Conservation (phyloP, 1,140 invertebrate genomes). For the Hestina assimilis region DNA sequence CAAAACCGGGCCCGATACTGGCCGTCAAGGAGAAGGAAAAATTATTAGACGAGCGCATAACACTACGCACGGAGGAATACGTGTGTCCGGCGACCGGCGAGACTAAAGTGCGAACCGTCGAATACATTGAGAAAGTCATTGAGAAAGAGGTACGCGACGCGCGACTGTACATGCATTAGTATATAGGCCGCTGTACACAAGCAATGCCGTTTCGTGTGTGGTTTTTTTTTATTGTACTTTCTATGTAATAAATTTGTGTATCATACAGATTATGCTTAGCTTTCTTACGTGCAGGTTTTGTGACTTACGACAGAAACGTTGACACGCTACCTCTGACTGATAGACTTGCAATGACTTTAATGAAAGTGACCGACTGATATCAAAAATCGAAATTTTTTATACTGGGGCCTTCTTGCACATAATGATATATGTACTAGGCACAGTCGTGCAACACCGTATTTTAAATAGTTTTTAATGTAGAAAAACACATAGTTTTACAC, state of each 20-base stretch:
- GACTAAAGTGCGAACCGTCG: constrained; percentile 91
- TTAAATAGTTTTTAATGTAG: constrained; percentile 23
- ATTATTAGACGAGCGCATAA: constrained; percentile 92
- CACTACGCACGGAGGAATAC: constrained; percentile 91
- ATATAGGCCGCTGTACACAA: constrained; percentile 64
- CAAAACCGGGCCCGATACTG: constrained; percentile 87
- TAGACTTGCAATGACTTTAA: not conserved
- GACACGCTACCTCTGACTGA: constrained; percentile 6
- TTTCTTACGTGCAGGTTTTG: constrained; percentile 53
- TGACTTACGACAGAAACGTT: constrained; percentile 9
- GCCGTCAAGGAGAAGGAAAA: constrained; percentile 93
- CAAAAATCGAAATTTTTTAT: constrained; percentile 6
- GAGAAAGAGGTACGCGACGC: constrained; percentile 91
- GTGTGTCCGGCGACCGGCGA: constrained; percentile 90
- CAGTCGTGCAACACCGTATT: constrained; percentile 31
- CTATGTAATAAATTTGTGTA: constrained; percentile 46
- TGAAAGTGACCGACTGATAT: constrained; percentile 18
- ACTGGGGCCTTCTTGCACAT: constrained; percentile 28
- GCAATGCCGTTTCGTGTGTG: constrained; percentile 70
- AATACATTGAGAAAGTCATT: constrained; percentile 96
- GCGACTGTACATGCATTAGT: constrained; percentile 16
- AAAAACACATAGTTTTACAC: constrained; percentile 32
- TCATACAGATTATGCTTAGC: constrained; percentile 65
- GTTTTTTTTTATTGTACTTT: constrained; percentile 44
- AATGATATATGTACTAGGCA: constrained; percentile 27